phyloP scores from a whole-genome alignment of 2,797 vertebrate species.

The Setipinna tenuifilis region DNA sequence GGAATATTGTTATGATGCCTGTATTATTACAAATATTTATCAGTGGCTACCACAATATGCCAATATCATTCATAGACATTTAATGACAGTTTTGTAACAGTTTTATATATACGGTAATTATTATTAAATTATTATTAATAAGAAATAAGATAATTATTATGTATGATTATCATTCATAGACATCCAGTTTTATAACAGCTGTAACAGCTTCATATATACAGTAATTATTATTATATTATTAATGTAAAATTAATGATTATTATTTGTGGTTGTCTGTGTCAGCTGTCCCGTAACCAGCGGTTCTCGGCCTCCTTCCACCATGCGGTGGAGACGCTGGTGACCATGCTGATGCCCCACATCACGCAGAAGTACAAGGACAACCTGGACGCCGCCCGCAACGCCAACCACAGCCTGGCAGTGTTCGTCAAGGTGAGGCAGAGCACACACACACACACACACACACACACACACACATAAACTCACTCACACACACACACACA shows the following conservation, averaged over 20 bases:
- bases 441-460: too few species aligned
- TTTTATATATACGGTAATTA: too few species aligned
- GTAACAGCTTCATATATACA: too few species aligned
- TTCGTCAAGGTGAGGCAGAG: conserved; percentile 88
- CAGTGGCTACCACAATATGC: neutral
- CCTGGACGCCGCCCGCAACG: conserved; percentile 92
- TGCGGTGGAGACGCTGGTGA: conserved; percentile 93
- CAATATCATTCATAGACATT: too few species aligned
- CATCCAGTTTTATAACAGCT: too few species aligned
- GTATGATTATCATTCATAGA: neutral
- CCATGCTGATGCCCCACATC: conserved; percentile 97
- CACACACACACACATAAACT: neutral
- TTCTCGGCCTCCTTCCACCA: conserved; percentile 95
- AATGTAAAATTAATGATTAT: too few species aligned
- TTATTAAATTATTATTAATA: too few species aligned
- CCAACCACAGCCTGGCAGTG: conserved; percentile 95
- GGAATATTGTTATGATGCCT: neutral
- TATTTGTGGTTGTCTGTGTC: neutral
- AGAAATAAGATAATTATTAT: too few species aligned
- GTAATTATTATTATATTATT: too few species aligned
- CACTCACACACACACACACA: too few species aligned
- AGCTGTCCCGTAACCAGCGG: conserved; percentile 95
- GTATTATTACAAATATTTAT: neutral
- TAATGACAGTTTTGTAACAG: too few species aligned
- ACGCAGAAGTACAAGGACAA: conserved; percentile 98